Evolutionary conservation across 2,888 invertebrate species (phyloP).

Genomic region (Caradrina kadenii): DNA sequence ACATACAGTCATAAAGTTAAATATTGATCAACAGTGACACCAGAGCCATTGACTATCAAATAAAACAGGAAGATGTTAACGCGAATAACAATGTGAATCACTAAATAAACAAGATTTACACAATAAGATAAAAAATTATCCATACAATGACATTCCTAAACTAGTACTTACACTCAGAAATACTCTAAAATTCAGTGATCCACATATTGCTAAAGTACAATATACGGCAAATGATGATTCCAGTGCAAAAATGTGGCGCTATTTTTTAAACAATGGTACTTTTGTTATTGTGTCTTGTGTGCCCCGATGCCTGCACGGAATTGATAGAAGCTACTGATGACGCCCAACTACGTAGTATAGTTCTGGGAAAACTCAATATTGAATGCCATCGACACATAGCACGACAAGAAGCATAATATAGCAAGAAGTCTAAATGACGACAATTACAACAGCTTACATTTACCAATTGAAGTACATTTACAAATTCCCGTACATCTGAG

Average conservation of each 20-base stretch:
- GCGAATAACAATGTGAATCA: constrained; percentile 8
- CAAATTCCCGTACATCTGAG: constrained; percentile 4
- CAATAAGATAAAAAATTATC: neutral
- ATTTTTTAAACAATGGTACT: neutral
- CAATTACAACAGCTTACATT: neutral
- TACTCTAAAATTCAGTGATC: neutral
- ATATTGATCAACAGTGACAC: neutral
- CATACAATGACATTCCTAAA: neutral
- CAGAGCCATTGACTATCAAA: neutral
- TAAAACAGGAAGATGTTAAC: neutral
- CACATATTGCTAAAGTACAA: neutral
- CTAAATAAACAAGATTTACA: neutral
- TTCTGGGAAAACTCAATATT: too few species aligned
- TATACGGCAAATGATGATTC: neutral
- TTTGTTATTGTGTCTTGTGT: neutral
- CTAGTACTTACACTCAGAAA: neutral
- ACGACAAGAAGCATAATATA: too few species aligned
- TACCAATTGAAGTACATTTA: neutral
- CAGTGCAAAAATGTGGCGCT: neutral
- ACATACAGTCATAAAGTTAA: neutral
- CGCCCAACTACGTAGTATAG: too few species aligned
- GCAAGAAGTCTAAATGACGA: neutral
- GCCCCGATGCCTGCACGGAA: too few species aligned
- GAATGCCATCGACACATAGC: too few species aligned
- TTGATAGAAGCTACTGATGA: too few species aligned